These are phyloP conservation scores for Plebejus argus DNA, from an alignment of 2,888 invertebrate species.

Conservation along the genomic window DNA sequence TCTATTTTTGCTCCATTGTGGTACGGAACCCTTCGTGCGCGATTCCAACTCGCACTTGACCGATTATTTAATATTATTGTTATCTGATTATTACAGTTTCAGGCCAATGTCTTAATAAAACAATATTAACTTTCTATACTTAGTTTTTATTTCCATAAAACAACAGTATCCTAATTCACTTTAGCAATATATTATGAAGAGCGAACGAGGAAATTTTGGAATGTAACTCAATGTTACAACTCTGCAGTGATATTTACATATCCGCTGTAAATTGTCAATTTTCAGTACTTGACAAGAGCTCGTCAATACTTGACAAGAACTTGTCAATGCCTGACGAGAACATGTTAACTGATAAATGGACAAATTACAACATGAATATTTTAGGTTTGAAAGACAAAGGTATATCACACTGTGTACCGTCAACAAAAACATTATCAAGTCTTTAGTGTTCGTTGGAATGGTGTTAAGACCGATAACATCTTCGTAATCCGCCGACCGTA, in stretches of 20 bases:
- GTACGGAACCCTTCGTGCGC: too few species aligned
- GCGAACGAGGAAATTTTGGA: slow-evolving; percentile 62
- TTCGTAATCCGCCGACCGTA: background rate
- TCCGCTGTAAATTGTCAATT: background rate
- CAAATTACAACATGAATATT: background rate
- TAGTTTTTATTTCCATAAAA: slow-evolving; percentile 74
- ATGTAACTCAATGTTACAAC: slow-evolving; percentile 69
- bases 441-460: slow-evolving; percentile 12
- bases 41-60: too few species aligned
- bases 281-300: slow-evolving; percentile 17
- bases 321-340: background rate
- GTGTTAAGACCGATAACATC: slow-evolving; percentile 5
- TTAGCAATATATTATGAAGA: slow-evolving; percentile 53
- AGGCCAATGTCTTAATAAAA: slow-evolving; percentile 47
- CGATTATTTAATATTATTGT: background rate
- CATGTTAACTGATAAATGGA: background rate
- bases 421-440: slow-evolving; percentile 17
- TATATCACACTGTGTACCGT: slow-evolving; percentile 38
- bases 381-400: slow-evolving; percentile 28
- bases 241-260: slow-evolving; percentile 57
- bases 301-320: background rate
- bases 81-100: too few species aligned
- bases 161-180: slow-evolving; percentile 72
- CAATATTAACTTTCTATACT: slow-evolving; percentile 63
- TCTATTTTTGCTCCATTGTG: too few species aligned